Evolutionary conservation across 2,797 vertebrate species (phyloP).

Genomic region (Phoebastria nigripes): DNA sequence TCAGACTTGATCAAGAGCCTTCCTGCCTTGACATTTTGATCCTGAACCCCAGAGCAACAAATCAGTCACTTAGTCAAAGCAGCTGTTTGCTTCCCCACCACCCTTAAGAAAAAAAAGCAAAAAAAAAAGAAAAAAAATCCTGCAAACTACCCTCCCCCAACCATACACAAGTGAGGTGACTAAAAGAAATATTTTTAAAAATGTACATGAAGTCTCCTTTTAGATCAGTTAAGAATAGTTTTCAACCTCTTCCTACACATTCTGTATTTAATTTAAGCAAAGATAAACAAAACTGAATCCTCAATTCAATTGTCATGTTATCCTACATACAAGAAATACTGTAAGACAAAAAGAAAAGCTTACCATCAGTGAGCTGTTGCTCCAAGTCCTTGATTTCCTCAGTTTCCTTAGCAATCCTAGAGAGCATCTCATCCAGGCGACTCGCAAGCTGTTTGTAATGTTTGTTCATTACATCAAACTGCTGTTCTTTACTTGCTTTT

Average conservation of each 20-base stretch:
- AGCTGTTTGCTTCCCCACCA: neutral
- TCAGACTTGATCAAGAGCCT: neutral
- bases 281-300: neutral
- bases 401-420: conserved; percentile 87
- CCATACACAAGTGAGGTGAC: neutral
- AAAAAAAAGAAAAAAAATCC: no score
- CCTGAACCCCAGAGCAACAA: neutral
- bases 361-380: conserved; percentile 91
- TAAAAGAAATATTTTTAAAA: neutral
- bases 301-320: neutral
- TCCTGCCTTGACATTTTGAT: neutral
- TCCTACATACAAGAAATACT: neutral
- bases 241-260: neutral
- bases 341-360: neutral
- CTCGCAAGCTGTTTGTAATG: conserved; percentile 81
- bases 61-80: neutral
- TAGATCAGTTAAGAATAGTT: neutral
- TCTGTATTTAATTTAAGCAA: neutral
- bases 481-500: conserved; percentile 76
- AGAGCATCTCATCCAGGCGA: conserved; percentile 85
- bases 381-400: conserved; percentile 94
- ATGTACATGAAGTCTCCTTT: neutral
- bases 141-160: neutral
- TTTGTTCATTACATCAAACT: conserved; percentile 82
- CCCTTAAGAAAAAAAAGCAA: neutral